Base-by-base conservation (phyloP, 2,797 vertebrate species). In the Acrocephalus scirpaceus region DNA sequence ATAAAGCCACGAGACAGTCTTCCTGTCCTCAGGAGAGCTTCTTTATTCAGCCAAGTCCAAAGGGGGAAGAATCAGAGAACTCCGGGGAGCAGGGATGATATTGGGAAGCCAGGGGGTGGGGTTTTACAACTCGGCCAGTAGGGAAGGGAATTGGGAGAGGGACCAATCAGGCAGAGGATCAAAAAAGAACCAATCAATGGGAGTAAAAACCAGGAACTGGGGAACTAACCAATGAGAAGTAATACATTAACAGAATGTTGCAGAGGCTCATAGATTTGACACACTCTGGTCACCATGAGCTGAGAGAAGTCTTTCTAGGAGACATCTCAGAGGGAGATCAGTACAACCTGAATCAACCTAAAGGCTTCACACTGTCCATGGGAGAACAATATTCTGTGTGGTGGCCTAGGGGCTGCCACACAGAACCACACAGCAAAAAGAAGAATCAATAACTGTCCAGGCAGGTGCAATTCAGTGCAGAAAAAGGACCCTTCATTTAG, bases 391-490 rank as follows among this genome's bases (percentile, higher is more conserved):
- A 38, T 6, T 15, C 21, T 56, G 9, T 56, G 54, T 38, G 53
- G 22, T 21, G 32, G 53, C 20, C 4, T 22, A n/a, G 13, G 21
- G 54, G 23, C 6, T 11, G 10, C 10, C 13, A n/a, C n/a, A 36
- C 38, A 38, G 38, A 91, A 30, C 12, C 17, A 27, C 2, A 0
- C 13, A 72, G 29, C 42, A 44, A 58, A 0, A 5, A 44, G 42
- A 65, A 80, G 54, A 86, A 57, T 19, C 16, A 69, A 64, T 29
- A 44, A 44, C 44, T 0, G 0, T 56, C 19, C 51, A 56, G 50
- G 19, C 23, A 42, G 2, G 0, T 1, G 4, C n/a, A 60, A 32
- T 34, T 65, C 47, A 71, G n/a, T 0, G 1, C 3, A 40, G 60
- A 71, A 48, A 67, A 61, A 65, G 18, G 18, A 32, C 3, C 7